Evolutionary conservation across 2,113 vertebrate genomes (phyloP), one percentile per base, ranked within the genome.

Genomic region (Okapia johnstoni): DNA sequence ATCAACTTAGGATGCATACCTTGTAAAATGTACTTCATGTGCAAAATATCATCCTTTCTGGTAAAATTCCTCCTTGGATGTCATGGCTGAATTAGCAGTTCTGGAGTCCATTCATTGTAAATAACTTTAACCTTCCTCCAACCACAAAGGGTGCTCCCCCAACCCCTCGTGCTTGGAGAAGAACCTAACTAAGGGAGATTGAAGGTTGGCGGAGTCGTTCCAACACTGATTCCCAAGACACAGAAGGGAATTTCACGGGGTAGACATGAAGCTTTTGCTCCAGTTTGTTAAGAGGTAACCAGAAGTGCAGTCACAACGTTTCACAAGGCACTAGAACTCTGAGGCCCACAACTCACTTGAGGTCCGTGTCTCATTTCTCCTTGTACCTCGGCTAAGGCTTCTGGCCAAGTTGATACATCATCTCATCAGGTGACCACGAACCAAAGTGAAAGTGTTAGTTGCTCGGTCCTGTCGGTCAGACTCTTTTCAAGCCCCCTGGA

Each of bases 201-300:
- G 0, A 26, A 55, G 4, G 19, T 36, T 14, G 76, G 36, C 7
- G 12, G 0, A 28, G 83, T 19, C 15, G n/a, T 28, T 4, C 7
- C 28, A 25, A 30, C 3, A 9, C 16, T 3, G 11, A 15, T 28
- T 54, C 76, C 2, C 2, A 7, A 55, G 5, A 40, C 13, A 3
- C 5, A 2, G 2, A 2, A 16, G 43, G 19, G 28, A 30, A 43
- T 11, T 13, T 12, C 33, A 50, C 0, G 2, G 28, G 48, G 28
- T 7, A 8, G 3, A 40, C 50, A 7, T 50, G 33, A 28, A 5
- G 19, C 30, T 73, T 66, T 90, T 10, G 46, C 54, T 81, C 23
- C n/a, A 2, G 33, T 36, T 57, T 2, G 6, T 58, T 54, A 25
- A 61, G 21, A 21, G 21, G 21, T 83, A 48, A 36, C 4, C 13